These are phyloP conservation scores for Hololepta plana DNA, from an alignment of 2,888 invertebrate genomes.

Conservation along the genomic window DNA sequence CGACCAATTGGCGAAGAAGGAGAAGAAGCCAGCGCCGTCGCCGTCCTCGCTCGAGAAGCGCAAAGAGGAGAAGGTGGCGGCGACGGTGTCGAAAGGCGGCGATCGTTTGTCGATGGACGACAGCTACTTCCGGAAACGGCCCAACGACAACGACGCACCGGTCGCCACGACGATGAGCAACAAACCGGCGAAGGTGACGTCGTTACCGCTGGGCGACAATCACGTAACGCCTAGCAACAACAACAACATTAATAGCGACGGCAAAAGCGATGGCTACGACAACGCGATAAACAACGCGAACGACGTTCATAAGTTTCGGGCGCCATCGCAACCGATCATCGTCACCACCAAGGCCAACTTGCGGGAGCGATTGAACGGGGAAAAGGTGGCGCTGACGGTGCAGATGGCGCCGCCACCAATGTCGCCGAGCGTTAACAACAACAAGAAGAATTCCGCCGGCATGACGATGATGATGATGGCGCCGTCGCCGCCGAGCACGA, in stretches of 20 bases:
- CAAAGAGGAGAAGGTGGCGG: background rate
- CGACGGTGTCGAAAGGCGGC: background rate
- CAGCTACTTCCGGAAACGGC: constrained; percentile 4
- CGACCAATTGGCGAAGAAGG: too few relatives aligned
- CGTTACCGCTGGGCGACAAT: constrained; percentile 26
- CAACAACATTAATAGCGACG: constrained; percentile 6
- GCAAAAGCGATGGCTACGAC: too few relatives aligned
- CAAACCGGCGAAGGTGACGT: constrained; percentile 22
- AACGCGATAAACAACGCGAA: too few relatives aligned
- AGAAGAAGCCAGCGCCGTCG: too few relatives aligned
- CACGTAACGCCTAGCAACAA: constrained; percentile 15
- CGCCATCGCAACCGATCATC: constrained; percentile 19
- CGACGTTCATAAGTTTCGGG: too few relatives aligned
- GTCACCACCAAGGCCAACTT: constrained; percentile 25
- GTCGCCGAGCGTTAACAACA: constrained; percentile 22
- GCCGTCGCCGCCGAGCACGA: constrained; percentile 33
- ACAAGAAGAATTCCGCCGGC: constrained; percentile 3
- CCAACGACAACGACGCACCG: constrained; percentile 6
- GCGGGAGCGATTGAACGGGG: constrained; percentile 23
- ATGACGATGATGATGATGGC: too few relatives aligned
- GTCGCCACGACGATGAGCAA: constrained; percentile 7
- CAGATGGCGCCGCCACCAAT: constrained; percentile 16
- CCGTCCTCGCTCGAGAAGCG: background rate
- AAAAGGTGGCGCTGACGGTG: constrained; percentile 20
- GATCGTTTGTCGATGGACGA: constrained; percentile 1